Conservation (phyloP, 2,113 vertebrate genomes). For the Trichechus manatus region DNA sequence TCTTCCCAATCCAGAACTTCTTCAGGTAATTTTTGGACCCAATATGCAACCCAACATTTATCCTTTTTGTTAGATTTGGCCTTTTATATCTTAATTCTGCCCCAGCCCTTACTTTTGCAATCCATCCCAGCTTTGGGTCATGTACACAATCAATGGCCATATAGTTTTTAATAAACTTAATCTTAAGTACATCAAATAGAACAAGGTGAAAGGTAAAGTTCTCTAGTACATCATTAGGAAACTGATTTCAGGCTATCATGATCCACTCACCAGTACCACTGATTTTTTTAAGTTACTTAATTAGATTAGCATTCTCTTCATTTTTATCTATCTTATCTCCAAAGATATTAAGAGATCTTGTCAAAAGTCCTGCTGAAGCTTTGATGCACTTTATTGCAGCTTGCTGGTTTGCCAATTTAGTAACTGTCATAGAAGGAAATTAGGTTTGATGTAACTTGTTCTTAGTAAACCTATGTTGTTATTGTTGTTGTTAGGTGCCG, state of each 20-base stretch:
- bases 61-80: constrained; percentile 31
- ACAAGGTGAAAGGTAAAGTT: constrained; percentile 30
- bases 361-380: constrained; percentile 22
- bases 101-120: not conserved
- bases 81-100: not conserved
- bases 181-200: not conserved
- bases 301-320: constrained; percentile 38
- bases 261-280: not conserved
- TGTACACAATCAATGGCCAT: not conserved
- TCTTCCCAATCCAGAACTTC: constrained; percentile 35
- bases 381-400: not conserved
- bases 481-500: too few species aligned
- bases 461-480: not conserved
- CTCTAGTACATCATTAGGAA: constrained; percentile 19
- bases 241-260: not conserved
- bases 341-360: constrained; percentile 25
- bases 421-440: constrained; percentile 32
- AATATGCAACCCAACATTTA: not conserved
- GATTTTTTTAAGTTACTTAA: not conserved
- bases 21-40: constrained; percentile 38
- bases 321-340: constrained; percentile 13
- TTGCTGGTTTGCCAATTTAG: constrained; percentile 43
- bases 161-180: constrained; percentile 45
- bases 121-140: not conserved
- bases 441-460: not conserved